Evolutionary conservation across 2,888 invertebrate genomes (phyloP).

Genomic region (Leptura quadrifasciata): DNA sequence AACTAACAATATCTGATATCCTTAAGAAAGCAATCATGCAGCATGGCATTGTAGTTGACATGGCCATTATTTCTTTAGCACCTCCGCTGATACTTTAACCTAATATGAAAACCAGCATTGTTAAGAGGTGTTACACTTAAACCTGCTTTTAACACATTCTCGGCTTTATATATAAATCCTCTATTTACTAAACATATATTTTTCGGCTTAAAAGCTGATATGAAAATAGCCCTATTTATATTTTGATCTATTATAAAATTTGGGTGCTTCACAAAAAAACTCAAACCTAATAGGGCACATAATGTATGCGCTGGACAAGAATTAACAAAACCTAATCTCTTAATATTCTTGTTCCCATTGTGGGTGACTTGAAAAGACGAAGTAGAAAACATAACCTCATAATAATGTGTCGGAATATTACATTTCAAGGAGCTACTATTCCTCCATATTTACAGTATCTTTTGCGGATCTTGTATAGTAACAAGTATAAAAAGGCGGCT

Average conservation of each 20-base stretch:
- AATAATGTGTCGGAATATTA: constrained; percentile 66
- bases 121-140: constrained; percentile 36
- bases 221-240: constrained; percentile 42
- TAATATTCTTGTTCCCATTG: constrained; percentile 68
- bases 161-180: constrained; percentile 26
- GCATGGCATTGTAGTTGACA: neutral
- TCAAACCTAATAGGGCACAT: constrained; percentile 63
- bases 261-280: constrained; percentile 53
- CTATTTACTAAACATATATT: constrained; percentile 49
- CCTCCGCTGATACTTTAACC: neutral
- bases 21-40: too few species aligned
- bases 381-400: constrained; percentile 60
- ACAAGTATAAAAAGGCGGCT: constrained; percentile 69
- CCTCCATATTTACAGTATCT: constrained; percentile 71
- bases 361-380: constrained; percentile 69
- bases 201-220: constrained; percentile 46
- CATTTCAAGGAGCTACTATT: constrained; percentile 69
- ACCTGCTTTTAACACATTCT: constrained; percentile 21
- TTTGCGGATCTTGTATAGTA: constrained; percentile 66
- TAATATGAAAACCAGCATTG: constrained; percentile 25
- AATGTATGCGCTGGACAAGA: constrained; percentile 58
- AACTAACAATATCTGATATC: too few species aligned
- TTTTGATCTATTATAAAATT: constrained; percentile 44
- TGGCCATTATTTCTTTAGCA: neutral
- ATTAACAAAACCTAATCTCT: constrained; percentile 54